Evolutionary conservation across 2,888 invertebrate genomes (phyloP).

Genomic region (Euzophera pinguis): DNA sequence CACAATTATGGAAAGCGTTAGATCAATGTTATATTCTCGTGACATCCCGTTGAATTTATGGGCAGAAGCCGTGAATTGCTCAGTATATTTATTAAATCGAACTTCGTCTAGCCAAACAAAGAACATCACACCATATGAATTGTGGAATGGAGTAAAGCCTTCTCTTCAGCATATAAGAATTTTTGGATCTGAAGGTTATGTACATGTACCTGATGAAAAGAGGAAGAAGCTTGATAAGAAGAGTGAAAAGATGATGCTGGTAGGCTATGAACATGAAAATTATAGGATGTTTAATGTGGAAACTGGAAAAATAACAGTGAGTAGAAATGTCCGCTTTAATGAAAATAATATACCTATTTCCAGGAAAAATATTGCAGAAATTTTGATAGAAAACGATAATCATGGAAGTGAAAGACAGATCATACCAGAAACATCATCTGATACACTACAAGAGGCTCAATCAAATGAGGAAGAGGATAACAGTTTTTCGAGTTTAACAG

Average conservation of each 20-base stretch:
- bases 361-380: neutral
- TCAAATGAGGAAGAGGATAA: no score
- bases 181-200: constrained; percentile 22
- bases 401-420: no score
- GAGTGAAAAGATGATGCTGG: constrained; percentile 17
- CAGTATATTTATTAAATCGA: constrained; percentile 24
- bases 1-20: neutral
- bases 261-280: constrained; percentile 17
- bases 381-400: neutral
- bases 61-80: constrained; percentile 24
- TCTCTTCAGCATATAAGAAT: constrained; percentile 20
- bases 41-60: constrained; percentile 20
- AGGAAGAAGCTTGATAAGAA: constrained; percentile 19
- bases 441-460: no score
- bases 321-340: neutral
- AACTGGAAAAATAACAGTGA: constrained; percentile 8
- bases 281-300: constrained; percentile 17
- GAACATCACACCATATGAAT: constrained; percentile 23
- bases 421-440: no score
- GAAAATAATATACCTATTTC: neutral
- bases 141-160: neutral
- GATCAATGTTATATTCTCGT: neutral
- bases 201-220: constrained; percentile 21
- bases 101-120: constrained; percentile 20
- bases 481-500: no score